Evolutionary conservation across 2,888 invertebrate genomes (phyloP).

Genomic region (Resseliella maxima): DNA sequence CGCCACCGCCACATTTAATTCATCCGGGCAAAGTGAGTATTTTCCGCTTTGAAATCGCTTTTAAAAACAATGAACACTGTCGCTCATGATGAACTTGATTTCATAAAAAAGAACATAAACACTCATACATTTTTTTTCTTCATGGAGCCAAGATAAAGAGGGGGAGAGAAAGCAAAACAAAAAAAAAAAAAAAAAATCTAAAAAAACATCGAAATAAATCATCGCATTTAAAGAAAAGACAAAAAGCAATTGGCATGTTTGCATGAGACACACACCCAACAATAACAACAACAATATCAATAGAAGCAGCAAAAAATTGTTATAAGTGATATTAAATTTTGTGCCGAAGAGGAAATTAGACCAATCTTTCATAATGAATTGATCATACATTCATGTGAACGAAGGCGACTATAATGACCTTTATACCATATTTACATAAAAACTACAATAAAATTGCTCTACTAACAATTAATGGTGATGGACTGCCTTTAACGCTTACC

Average conservation of each 20-base stretch:
- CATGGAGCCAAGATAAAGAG: too few relatives aligned
- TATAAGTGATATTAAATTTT: not conserved
- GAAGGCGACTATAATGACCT: conserved; percentile 24
- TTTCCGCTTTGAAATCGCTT: conserved; percentile 51
- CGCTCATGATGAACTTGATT: not conserved
- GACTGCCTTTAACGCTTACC: conserved; percentile 48
- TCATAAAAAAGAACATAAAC: not conserved
- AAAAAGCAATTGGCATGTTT: too few relatives aligned
- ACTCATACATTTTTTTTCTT: not conserved
- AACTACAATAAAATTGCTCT: conserved; percentile 42
- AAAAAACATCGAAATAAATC: too few relatives aligned
- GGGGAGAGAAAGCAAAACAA: too few relatives aligned
- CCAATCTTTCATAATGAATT: conserved; percentile 32
- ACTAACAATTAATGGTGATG: conserved; percentile 35
- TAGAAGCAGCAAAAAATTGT: not conserved
- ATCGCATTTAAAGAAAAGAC: too few relatives aligned
- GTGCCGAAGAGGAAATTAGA: conserved; percentile 26
- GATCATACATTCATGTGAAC: conserved; percentile 35
- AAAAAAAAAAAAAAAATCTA: too few relatives aligned
- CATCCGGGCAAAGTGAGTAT: conserved; percentile 82
- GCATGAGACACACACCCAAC: too few relatives aligned
- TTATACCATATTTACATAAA: conserved; percentile 44
- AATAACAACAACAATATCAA: not conserved
- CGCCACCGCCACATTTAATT: conserved; percentile 80
- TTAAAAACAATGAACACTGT: conserved; percentile 29